A percentile compares a stretch with the other conserved stretches of the same genome.
Evolutionary conservation across 2,888 invertebrate species (phyloP).

Genomic region (Acronicta alni): DNA sequence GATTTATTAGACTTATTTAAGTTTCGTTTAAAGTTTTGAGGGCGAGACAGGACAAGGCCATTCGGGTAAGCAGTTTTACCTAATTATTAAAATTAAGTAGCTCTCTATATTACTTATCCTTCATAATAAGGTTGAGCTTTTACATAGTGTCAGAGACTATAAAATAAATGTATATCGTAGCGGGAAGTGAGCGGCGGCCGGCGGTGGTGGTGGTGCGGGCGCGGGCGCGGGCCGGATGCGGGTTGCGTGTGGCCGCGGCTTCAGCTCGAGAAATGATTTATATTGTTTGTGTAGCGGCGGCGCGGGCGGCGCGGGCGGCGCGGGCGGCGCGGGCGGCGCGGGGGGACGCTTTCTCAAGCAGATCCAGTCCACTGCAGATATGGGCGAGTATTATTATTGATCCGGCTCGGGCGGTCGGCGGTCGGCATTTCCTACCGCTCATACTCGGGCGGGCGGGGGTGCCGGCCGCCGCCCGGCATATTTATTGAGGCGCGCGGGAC

Average conservation of each 20-base stretch:
- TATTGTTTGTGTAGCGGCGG: slow-evolving; percentile 85
- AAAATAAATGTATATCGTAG: slow-evolving; percentile 27
- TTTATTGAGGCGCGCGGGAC: slow-evolving; percentile 82
- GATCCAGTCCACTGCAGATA: slow-evolving; percentile 89
- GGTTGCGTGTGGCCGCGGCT: slow-evolving; percentile 76
- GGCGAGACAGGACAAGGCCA: background rate
- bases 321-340: slow-evolving; percentile 64
- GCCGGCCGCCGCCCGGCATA: slow-evolving; percentile 76
- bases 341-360: slow-evolving; percentile 84
- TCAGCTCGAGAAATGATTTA: slow-evolving; percentile 86
- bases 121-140: background rate
- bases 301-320: slow-evolving; percentile 64
- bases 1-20: slow-evolving; percentile 25
- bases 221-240: slow-evolving; percentile 56
- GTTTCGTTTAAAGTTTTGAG: slow-evolving; percentile 1
- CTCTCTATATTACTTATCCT: background rate
- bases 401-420: slow-evolving; percentile 82
- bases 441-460: slow-evolving; percentile 78
- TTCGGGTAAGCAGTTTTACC: background rate
- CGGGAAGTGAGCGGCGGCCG: slow-evolving; percentile 28
- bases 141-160: slow-evolving; percentile 19
- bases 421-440: slow-evolving; percentile 86
- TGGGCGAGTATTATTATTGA: slow-evolving; percentile 89
- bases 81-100: background rate
- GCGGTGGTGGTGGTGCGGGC: slow-evolving; percentile 35